Evolutionary conservation across 2,113 vertebrate species (phyloP).

Genomic region (Lucifuga dentata): DNA sequence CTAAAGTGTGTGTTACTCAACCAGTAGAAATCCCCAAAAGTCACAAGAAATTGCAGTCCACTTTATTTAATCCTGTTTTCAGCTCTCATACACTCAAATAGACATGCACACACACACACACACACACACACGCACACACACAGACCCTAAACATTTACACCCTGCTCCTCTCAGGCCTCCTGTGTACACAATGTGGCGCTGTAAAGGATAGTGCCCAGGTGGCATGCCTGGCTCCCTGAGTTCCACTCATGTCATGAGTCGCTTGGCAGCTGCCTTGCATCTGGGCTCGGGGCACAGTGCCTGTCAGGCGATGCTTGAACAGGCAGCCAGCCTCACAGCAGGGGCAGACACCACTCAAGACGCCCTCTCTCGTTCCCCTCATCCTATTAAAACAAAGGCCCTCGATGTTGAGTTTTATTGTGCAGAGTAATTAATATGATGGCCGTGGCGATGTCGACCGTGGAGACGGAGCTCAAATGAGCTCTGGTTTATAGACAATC

Average conservation of each 20-base stretch:
- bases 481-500: constrained; percentile 58
- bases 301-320: constrained; percentile 55
- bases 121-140: constrained; percentile 15
- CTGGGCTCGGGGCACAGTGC: constrained; percentile 54
- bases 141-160: constrained; percentile 23
- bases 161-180: constrained; percentile 9
- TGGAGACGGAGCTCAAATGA: constrained; percentile 62
- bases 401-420: constrained; percentile 72
- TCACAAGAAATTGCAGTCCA: constrained; percentile 3
- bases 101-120: constrained; percentile 10
- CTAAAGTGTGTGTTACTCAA: too few relatives aligned
- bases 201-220: constrained; percentile 63
- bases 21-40: too few relatives aligned
- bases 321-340: constrained; percentile 51
- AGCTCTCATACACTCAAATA: constrained; percentile 31
- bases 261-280: constrained; percentile 52
- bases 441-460: constrained; percentile 46
- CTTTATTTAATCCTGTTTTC: constrained; percentile 16
- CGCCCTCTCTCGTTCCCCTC: constrained; percentile 30
- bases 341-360: constrained; percentile 57
- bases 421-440: constrained; percentile 71
- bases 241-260: constrained; percentile 31
- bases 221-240: constrained; percentile 42
- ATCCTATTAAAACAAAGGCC: constrained; percentile 47
- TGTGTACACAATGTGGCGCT: constrained; percentile 49